phyloP scores from a whole-genome alignment of 2,797 vertebrate species.

The Margarornis squamiger region DNA sequence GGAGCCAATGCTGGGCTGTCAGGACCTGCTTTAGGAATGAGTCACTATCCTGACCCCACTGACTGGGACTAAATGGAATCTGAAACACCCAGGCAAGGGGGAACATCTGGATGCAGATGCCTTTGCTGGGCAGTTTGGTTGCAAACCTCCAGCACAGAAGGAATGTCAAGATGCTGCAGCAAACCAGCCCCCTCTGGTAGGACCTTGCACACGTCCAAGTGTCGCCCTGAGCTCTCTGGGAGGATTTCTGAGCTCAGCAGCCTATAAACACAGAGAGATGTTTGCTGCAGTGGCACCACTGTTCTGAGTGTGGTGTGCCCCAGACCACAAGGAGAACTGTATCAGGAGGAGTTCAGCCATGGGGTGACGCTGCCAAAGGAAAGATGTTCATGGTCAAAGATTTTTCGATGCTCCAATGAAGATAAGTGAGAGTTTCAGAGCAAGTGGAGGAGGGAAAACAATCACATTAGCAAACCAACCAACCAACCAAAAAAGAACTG shows the following conservation, averaged over 20 bases:
- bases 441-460: neutral
- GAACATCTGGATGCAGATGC: neutral
- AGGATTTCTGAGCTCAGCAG: neutral
- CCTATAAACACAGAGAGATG: neutral
- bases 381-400: neutral
- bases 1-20: neutral
- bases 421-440: neutral
- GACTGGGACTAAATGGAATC: neutral
- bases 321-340: slow-evolving; percentile 13
- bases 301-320: neutral
- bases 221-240: neutral
- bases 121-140: neutral
- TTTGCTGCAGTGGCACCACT: neutral
- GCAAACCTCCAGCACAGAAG: neutral
- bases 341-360: neutral
- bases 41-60: neutral
- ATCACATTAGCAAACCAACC: neutral
- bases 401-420: neutral
- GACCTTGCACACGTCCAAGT: neutral
- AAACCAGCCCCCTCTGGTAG: neutral
- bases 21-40: neutral
- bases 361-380: neutral
- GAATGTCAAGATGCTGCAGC: neutral
- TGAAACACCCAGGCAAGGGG: fast-evolving
- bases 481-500: neutral